Percentiles rank a stretch among this genome's conserved stretches.
Evolutionary conservation across 1,140 invertebrate genomes (phyloP).

Genomic region (Phenacoccus solenopsis): DNA sequence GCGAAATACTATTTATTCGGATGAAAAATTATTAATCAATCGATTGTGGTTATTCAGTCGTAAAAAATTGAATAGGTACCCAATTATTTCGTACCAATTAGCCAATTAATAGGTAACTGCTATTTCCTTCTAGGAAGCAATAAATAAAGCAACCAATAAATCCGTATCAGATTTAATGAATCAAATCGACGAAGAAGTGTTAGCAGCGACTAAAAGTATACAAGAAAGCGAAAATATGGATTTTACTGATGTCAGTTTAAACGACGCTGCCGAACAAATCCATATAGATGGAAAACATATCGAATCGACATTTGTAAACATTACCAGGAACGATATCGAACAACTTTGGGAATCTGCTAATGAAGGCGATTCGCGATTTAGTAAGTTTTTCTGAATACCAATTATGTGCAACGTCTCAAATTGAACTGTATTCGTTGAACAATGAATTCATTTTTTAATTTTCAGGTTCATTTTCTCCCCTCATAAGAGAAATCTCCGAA

Average conservation of each 20-base stretch:
- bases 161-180: not conserved
- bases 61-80: too few species aligned
- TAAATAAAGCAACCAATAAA: not conserved
- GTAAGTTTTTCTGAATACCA: not conserved
- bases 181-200: slow-evolving; percentile 9
- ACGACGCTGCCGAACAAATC: not conserved
- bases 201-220: not conserved
- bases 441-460: too few species aligned
- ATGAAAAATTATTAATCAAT: too few species aligned
- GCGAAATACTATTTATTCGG: too few species aligned
- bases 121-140: not conserved
- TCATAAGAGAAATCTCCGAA: not conserved
- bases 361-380: not conserved
- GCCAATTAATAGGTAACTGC: too few species aligned
- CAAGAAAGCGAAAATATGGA: slow-evolving; percentile 9
- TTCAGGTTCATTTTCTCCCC: slow-evolving; percentile 1
- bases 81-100: too few species aligned
- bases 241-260: slow-evolving; percentile 1
- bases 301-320: not conserved
- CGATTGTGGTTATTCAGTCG: too few species aligned
- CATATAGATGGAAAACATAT: not conserved
- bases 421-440: too few species aligned
- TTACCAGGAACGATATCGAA: slow-evolving; percentile 7
- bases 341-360: not conserved
- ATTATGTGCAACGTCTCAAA: too few species aligned